These are phyloP conservation scores for Drosophila willistoni DNA, from an alignment of 1,140 invertebrate genomes.

Conservation along the genomic window DNA sequence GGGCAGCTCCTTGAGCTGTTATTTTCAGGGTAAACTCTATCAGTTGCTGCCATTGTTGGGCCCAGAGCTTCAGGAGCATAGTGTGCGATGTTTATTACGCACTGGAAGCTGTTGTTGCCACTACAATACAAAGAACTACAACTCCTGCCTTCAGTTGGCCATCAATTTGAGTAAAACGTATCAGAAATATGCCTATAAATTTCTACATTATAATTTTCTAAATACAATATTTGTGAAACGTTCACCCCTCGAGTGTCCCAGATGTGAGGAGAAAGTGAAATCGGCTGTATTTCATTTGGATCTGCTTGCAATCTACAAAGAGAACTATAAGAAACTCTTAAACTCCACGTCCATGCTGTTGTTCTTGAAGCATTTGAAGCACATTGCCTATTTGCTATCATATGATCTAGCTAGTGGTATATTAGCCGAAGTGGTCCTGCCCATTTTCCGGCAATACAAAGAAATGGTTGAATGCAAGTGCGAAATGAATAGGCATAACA, in stretches of 20 bases:
- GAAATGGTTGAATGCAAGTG: constrained; percentile 31
- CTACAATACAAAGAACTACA: constrained; percentile 60
- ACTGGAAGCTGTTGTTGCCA: constrained; percentile 76
- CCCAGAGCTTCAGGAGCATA: constrained; percentile 63
- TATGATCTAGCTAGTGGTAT: constrained; percentile 73
- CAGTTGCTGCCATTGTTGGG: constrained; percentile 54
- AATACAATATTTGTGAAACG: constrained; percentile 67
- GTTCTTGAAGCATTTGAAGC: constrained; percentile 74
- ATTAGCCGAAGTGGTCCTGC: constrained; percentile 71
- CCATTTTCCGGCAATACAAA: constrained; percentile 71
- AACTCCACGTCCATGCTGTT: constrained; percentile 48
- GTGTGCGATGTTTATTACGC: constrained; percentile 60
- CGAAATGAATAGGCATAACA: neutral
- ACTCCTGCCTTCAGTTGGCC: constrained; percentile 57
- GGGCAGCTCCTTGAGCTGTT: constrained; percentile 58
- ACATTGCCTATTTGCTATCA: constrained; percentile 65
- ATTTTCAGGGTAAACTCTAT: constrained; percentile 72
- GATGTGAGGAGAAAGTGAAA: constrained; percentile 73
- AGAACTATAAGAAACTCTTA: constrained; percentile 51
- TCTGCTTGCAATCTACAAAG: constrained; percentile 61
- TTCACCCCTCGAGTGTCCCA: constrained; percentile 44
- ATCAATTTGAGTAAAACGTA: constrained; percentile 48
- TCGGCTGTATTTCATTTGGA: constrained; percentile 62
- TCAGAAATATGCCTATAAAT: constrained; percentile 77
- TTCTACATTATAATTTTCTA: constrained; percentile 68